phyloP scores from a whole-genome alignment of 1,140 invertebrate species.

The Mesaphorura yosii region DNA sequence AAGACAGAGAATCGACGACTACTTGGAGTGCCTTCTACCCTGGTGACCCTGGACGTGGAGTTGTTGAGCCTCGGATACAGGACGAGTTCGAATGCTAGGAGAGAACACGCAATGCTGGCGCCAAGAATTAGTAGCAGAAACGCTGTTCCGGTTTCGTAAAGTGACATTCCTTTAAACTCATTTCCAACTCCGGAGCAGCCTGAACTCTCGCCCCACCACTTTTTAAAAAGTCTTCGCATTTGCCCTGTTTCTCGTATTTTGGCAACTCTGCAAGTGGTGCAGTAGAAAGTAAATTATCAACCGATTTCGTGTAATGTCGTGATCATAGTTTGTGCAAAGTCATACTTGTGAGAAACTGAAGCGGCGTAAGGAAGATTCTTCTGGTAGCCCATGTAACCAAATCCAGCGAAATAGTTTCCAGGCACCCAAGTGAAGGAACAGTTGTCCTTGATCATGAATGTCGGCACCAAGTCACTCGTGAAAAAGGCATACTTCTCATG shows the following conservation, averaged over 20 bases:
- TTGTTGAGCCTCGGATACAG: neutral
- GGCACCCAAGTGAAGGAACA: constrained; percentile 25
- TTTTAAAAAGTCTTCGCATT: constrained; percentile 19
- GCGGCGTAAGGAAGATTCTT: constrained; percentile 22
- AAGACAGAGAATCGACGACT: no score
- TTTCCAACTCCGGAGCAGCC: constrained; percentile 3
- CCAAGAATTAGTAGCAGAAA: constrained; percentile 16
- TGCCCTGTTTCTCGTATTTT: constrained; percentile 19
- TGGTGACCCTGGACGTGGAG: no score
- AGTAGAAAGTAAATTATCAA: constrained; percentile 1
- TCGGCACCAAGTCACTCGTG: constrained; percentile 26
- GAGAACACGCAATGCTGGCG: neutral
- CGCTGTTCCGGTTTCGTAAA: constrained; percentile 25
- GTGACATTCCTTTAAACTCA: constrained; percentile 18
- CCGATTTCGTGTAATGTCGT: no score
- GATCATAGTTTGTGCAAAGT: no score
- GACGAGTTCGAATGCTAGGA: constrained; percentile 10
- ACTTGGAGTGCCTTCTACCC: no score
- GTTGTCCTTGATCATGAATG: constrained; percentile 22
- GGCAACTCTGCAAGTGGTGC: constrained; percentile 10
- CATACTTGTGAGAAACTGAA: constrained; percentile 18
- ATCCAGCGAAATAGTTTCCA: constrained; percentile 28
- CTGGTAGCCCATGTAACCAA: constrained; percentile 31
- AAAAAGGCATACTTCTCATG: constrained; percentile 23
- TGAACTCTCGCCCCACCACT: constrained; percentile 24